Percentiles rank a stretch among this genome's conserved stretches.
Conservation (phyloP, 2,888 invertebrate genomes). For the Chaitophorus viminalis region DNA sequence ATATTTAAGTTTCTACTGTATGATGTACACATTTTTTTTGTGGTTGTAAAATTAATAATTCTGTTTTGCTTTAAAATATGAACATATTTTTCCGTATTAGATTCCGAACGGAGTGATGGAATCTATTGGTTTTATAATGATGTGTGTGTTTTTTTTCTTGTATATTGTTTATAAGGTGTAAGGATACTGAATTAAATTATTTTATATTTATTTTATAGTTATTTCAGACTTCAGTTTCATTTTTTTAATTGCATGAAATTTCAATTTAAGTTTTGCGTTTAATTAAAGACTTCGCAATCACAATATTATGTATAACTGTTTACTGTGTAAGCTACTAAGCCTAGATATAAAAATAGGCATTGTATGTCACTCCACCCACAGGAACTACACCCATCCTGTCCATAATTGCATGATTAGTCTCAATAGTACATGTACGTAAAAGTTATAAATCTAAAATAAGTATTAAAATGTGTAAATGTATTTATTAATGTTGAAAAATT, state of each 20-base stretch:
- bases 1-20: too few species aligned
- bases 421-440: conserved; percentile 21
- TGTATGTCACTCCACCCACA: conserved; percentile 58
- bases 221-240: too few species aligned
- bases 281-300: conserved; percentile 38
- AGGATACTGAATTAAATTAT: too few species aligned
- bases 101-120: too few species aligned
- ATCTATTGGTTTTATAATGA: too few species aligned
- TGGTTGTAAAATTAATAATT: too few species aligned
- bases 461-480: not conserved
- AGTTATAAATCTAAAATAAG: conserved; percentile 46
- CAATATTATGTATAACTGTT: not conserved
- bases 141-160: too few species aligned
- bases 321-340: not conserved
- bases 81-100: too few species aligned
- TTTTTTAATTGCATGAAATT: not conserved
- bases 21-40: too few species aligned
- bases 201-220: too few species aligned
- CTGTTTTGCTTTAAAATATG: too few species aligned
- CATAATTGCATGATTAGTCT: conserved; percentile 58
- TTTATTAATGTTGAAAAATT: not conserved
- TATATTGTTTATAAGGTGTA: too few species aligned
- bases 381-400: conserved; percentile 61
- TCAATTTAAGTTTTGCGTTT: conserved; percentile 8
- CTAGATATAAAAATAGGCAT: conserved; percentile 49